A percentile compares a stretch with the other conserved stretches of the same genome.
phyloP scores from a whole-genome alignment of 2,113 vertebrate species.

The Tylochromis polylepis region DNA sequence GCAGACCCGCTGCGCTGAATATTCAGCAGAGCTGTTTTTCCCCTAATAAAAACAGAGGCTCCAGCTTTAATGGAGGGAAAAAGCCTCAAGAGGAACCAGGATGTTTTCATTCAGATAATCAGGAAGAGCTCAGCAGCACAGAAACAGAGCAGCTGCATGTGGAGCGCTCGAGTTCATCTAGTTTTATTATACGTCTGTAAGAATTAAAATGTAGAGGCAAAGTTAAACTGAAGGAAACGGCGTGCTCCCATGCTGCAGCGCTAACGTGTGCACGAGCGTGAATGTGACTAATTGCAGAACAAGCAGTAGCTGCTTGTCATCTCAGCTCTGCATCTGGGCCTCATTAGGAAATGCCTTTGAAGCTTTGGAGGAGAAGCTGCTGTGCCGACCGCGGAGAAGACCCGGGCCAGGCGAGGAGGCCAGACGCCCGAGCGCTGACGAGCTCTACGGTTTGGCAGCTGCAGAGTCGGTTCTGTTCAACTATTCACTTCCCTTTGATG shows the following conservation, averaged over 20 bases:
- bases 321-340: conserved; percentile 32
- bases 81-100: background rate
- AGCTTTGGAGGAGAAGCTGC: conserved; percentile 20
- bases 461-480: background rate
- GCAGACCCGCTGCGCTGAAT: conserved; percentile 27
- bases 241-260: background rate
- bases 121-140: background rate
- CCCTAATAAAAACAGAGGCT: conserved; percentile 42
- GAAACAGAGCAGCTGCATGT: background rate
- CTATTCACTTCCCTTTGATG: conserved; percentile 11
- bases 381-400: background rate
- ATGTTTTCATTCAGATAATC: background rate
- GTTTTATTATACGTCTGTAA: background rate
- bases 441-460: background rate
- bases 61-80: conserved; percentile 37
- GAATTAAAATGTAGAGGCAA: accelerated
- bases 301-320: conserved; percentile 12
- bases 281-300: background rate
- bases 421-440: conserved; percentile 6
- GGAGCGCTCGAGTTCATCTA: background rate
- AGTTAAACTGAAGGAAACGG: background rate
- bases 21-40: conserved; percentile 47
- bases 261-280: background rate
- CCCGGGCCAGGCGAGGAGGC: background rate
- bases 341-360: conserved; percentile 45